A percentile compares a stretch with the other conserved stretches of the same genome.
phyloP scores from a whole-genome alignment of 2,888 invertebrate genomes.

The Pardosa pseudoannulata region DNA sequence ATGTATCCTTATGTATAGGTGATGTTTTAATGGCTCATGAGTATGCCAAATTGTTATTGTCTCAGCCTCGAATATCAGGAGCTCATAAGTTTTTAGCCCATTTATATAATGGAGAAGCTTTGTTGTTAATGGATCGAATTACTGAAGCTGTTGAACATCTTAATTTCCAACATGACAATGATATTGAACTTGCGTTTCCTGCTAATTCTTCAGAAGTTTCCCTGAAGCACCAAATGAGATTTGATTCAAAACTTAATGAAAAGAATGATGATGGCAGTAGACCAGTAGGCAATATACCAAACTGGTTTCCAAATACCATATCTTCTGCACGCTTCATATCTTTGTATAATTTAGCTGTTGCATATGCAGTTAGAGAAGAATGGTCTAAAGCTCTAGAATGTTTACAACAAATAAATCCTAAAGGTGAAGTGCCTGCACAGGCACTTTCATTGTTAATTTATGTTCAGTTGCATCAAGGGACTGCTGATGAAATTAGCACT shows the following conservation, averaged over 20 bases:
- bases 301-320: conserved; percentile 81
- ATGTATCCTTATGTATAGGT: conserved; percentile 89
- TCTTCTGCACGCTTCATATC: conserved; percentile 84
- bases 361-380: conserved; percentile 86
- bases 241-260: conserved; percentile 55
- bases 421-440: conserved; percentile 81
- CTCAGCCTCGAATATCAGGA: conserved; percentile 84
- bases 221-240: conserved; percentile 56
- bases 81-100: conserved; percentile 87
- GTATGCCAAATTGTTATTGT: conserved; percentile 86
- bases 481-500: conserved; percentile 80
- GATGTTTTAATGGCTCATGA: conserved; percentile 88
- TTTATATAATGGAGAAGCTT: conserved; percentile 92
- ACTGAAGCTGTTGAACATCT: conserved; percentile 90
- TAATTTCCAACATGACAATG: conserved; percentile 79
- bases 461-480: conserved; percentile 83
- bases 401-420: conserved; percentile 76
- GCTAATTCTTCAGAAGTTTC: conserved; percentile 40
- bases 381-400: conserved; percentile 82
- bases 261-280: conserved; percentile 65
- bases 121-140: conserved; percentile 88
- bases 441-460: conserved; percentile 83
- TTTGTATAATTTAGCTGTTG: conserved; percentile 87
- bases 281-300: conserved; percentile 56
- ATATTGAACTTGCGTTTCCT: conserved; percentile 75